These are phyloP conservation scores for Craniophora ligustri DNA, from an alignment of 2,888 invertebrate species.

Conservation along the genomic window DNA sequence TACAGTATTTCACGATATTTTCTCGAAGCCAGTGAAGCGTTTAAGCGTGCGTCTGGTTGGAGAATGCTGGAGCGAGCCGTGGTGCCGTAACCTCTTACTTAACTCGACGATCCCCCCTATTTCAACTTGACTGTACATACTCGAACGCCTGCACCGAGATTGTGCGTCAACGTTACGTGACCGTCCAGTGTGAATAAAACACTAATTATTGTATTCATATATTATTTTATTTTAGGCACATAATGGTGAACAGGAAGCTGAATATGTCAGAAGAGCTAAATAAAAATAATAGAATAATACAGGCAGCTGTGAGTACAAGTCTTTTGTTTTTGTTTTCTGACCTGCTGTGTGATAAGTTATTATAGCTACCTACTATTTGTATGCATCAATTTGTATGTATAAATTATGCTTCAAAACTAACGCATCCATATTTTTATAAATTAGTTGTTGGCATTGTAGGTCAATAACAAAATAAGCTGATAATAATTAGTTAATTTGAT, in stretches of 20 bases:
- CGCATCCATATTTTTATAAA: neutral
- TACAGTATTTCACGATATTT: constrained; percentile 66
- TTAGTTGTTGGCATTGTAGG: constrained; percentile 5
- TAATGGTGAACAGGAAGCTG: constrained; percentile 45
- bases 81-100: constrained; percentile 86
- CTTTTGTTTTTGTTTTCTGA: neutral
- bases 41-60: constrained; percentile 69
- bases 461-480: constrained; percentile 18
- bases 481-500: constrained; percentile 32
- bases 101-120: constrained; percentile 72
- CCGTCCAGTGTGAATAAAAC: constrained; percentile 55
- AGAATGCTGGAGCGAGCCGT: constrained; percentile 72
- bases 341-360: neutral
- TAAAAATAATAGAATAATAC: constrained; percentile 7
- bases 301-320: neutral
- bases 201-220: constrained; percentile 49
- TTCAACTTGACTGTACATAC: constrained; percentile 47
- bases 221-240: constrained; percentile 48
- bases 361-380: neutral
- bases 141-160: constrained; percentile 47
- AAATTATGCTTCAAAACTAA: constrained; percentile 1
- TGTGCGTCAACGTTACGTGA: constrained; percentile 63
- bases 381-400: constrained; percentile 2
- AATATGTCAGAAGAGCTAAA: constrained; percentile 11
- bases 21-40: constrained; percentile 68